phyloP scores from a whole-genome alignment of 2,888 invertebrate species.

The Cryptocheilus praepositus region DNA sequence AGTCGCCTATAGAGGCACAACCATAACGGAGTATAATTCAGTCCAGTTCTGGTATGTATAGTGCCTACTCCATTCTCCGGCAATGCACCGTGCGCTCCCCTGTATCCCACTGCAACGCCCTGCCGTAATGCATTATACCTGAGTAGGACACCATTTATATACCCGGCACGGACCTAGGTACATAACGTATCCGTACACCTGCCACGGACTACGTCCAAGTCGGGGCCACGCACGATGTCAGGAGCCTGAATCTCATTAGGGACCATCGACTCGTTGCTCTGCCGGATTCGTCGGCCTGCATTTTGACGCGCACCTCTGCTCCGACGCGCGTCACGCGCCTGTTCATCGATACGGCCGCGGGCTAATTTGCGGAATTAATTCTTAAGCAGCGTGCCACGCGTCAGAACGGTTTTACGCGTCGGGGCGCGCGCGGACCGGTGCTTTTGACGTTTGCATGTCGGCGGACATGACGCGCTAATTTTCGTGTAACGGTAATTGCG shows the following conservation, averaged over 20 bases:
- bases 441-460: too few species aligned
- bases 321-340: too few species aligned
- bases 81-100: constrained; percentile 57
- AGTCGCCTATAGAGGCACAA: constrained; percentile 60
- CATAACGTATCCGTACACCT: constrained; percentile 47
- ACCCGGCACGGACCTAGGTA: constrained; percentile 46
- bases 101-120: constrained; percentile 59
- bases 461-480: too few species aligned
- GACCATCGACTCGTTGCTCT: constrained; percentile 19
- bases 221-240: constrained; percentile 33
- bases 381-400: too few species aligned
- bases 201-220: constrained; percentile 27
- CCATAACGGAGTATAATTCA: constrained; percentile 71
- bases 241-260: constrained; percentile 58
- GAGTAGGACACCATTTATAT: constrained; percentile 60
- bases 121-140: constrained; percentile 66
- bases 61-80: constrained; percentile 62
- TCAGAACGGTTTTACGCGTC: too few species aligned
- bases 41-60: constrained; percentile 67
- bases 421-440: too few species aligned
- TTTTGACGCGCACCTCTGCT: constrained; percentile 8
- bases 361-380: background rate
- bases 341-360: background rate
- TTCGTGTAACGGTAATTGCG: too few species aligned
- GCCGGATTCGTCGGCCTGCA: background rate